Evolutionary conservation across 2,113 vertebrate genomes (phyloP).

Genomic region (Platichthys stellatus): DNA sequence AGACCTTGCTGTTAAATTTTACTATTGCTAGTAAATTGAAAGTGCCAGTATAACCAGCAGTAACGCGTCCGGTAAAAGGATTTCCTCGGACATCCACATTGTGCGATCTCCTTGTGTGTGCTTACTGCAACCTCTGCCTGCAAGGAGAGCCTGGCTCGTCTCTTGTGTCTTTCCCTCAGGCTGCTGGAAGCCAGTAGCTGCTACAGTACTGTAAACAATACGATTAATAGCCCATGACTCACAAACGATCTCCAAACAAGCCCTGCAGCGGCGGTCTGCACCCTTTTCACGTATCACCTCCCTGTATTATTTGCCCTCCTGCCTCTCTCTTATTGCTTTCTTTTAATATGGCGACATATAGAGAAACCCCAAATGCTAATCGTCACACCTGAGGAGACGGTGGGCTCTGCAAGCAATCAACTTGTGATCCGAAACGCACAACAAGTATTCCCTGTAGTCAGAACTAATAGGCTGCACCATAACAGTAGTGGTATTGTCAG

Average conservation of each 20-base stretch:
- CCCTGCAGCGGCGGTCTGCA: slow-evolving; percentile 62
- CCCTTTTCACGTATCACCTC: slow-evolving; percentile 59
- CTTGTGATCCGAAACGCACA: slow-evolving; percentile 37
- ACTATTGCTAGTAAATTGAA: slow-evolving; percentile 60
- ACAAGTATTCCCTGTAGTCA: slow-evolving; percentile 23
- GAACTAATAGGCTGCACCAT: slow-evolving; percentile 25
- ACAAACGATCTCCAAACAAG: slow-evolving; percentile 77
- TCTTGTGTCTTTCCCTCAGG: slow-evolving; percentile 66
- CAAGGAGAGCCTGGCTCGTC: slow-evolving; percentile 68
- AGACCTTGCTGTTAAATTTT: slow-evolving; percentile 64
- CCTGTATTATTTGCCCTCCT: slow-evolving; percentile 61
- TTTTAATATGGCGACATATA: slow-evolving; percentile 50
- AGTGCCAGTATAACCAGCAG: slow-evolving; percentile 32
- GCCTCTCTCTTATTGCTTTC: slow-evolving; percentile 36
- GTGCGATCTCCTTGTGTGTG: slow-evolving; percentile 28
- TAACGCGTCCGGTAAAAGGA: slow-evolving; percentile 24
- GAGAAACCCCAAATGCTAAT: slow-evolving; percentile 44
- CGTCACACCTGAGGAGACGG: slow-evolving; percentile 34
- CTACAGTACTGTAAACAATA: slow-evolving; percentile 81
- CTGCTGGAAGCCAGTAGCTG: slow-evolving; percentile 71
- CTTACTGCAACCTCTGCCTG: slow-evolving; percentile 54
- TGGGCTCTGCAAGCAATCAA: slow-evolving; percentile 16
- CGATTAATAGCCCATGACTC: slow-evolving; percentile 82
- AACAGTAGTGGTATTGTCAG: slow-evolving; percentile 18
- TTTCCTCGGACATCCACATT: slow-evolving; percentile 39